A percentile compares a stretch with the other conserved stretches of the same genome.
These are phyloP conservation scores for Rhopilema esculentum DNA, from an alignment of 30 jellyfish, hydroid and myxozoan species.

Conservation along the genomic window DNA sequence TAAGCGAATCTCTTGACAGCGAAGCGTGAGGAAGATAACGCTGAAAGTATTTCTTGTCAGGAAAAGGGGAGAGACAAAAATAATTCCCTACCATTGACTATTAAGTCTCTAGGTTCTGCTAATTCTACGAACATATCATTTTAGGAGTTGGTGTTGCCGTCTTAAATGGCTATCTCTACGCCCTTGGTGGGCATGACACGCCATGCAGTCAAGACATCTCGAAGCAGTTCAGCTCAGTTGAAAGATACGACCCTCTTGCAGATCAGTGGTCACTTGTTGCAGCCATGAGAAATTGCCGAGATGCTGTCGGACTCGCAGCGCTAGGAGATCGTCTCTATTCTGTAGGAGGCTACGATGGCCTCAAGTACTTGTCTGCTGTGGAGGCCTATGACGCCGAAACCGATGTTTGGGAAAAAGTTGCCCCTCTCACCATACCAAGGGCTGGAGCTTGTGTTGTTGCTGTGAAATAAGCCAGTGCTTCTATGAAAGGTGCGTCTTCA, in stretches of 20 bases:
- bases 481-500: neutral
- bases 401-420: conserved; percentile 91
- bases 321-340: conserved; percentile 93
- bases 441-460: conserved; percentile 99
- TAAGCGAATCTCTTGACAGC: no score
- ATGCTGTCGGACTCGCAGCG: conserved; percentile 97
- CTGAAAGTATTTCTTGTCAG: no score
- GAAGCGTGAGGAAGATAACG: no score
- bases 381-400: conserved; percentile 95
- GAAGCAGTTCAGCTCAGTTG: conserved; percentile 91
- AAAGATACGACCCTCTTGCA: conserved; percentile 88
- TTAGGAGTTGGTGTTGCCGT: conserved; percentile 98
- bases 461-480: conserved; percentile 23
- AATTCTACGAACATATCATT: neutral
- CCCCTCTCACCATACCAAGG: conserved; percentile 82
- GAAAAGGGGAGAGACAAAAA: no score
- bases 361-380: conserved; percentile 88
- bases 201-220: conserved; percentile 88
- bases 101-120: no score
- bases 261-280: conserved; percentile 96
- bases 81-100: no score
- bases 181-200: conserved; percentile 98
- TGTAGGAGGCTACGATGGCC: conserved; percentile 98
- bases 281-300: conserved; percentile 92
- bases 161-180: conserved; percentile 86